Conservation (phyloP, 2,888 invertebrate species). For the Agonopterix alstromeriana region DNA sequence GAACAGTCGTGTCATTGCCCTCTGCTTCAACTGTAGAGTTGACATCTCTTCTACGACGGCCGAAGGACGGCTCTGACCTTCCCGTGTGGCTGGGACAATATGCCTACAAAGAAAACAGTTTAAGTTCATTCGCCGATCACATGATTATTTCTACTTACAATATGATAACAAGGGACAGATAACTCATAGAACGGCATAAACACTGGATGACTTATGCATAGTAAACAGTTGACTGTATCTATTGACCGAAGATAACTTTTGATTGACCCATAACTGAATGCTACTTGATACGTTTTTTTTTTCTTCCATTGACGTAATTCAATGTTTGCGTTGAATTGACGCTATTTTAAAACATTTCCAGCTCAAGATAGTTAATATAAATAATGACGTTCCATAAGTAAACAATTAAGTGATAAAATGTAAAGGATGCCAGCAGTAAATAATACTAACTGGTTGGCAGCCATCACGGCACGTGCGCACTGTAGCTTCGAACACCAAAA, state of each 20-base stretch:
- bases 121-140: not conserved
- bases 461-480: slow-evolving; percentile 92
- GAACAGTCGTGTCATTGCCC: slow-evolving; percentile 41
- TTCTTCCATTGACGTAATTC: slow-evolving; percentile 41
- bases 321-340: slow-evolving; percentile 2
- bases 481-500: slow-evolving; percentile 94
- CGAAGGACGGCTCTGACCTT: slow-evolving; percentile 90
- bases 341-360: too few species aligned
- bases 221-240: not conserved
- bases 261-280: slow-evolving; percentile 33
- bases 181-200: slow-evolving; percentile 21
- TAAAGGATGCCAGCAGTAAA: too few species aligned
- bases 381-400: not conserved
- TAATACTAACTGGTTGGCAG: slow-evolving; percentile 84
- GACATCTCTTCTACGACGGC: slow-evolving; percentile 79
- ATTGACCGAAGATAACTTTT: slow-evolving; percentile 19
- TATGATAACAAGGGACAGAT: slow-evolving; percentile 9
- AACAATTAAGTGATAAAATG: too few species aligned
- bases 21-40: slow-evolving; percentile 47
- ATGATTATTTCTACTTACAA: slow-evolving; percentile 3
- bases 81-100: slow-evolving; percentile 89
- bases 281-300: slow-evolving; percentile 27
- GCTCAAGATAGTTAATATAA: too few species aligned
- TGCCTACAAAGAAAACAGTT: slow-evolving; percentile 65
- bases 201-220: slow-evolving; percentile 21